Conservation (phyloP, 2,113 vertebrate species). For the Tenrec ecaudatus region DNA sequence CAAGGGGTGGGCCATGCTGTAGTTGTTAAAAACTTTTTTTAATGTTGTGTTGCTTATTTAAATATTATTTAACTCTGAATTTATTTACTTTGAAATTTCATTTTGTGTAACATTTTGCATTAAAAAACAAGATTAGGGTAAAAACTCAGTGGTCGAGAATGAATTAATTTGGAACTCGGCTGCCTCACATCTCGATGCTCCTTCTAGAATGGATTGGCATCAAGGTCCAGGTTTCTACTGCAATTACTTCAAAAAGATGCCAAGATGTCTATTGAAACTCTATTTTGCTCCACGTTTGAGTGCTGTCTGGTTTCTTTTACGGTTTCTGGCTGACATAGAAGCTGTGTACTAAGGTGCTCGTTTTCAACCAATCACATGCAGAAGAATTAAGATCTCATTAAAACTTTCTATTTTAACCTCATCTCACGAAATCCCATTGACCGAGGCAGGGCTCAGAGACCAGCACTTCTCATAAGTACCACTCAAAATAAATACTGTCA, state of each 20-base stretch:
- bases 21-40: too few relatives aligned
- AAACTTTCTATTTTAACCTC: background rate
- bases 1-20: too few relatives aligned
- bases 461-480: background rate
- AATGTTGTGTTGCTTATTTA: too few relatives aligned
- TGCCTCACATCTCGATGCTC: too few relatives aligned
- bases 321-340: background rate
- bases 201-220: too few relatives aligned
- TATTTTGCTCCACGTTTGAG: background rate
- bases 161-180: too few relatives aligned
- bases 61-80: too few relatives aligned
- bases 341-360: background rate
- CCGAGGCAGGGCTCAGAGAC: background rate
- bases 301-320: background rate
- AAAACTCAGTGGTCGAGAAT: too few relatives aligned
- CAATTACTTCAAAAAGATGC: slow-evolving; percentile 42
- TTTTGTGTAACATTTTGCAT: too few relatives aligned
- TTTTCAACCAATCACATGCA: background rate
- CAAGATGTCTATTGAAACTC: background rate
- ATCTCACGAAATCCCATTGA: background rate
- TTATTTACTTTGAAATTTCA: too few relatives aligned
- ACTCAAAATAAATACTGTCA: too few relatives aligned
- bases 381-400: background rate
- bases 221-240: background rate
- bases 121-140: too few relatives aligned